These are phyloP conservation scores for Carettochelys insculpta DNA, from an alignment of 2,113 vertebrate genomes.

Conservation along the genomic window DNA sequence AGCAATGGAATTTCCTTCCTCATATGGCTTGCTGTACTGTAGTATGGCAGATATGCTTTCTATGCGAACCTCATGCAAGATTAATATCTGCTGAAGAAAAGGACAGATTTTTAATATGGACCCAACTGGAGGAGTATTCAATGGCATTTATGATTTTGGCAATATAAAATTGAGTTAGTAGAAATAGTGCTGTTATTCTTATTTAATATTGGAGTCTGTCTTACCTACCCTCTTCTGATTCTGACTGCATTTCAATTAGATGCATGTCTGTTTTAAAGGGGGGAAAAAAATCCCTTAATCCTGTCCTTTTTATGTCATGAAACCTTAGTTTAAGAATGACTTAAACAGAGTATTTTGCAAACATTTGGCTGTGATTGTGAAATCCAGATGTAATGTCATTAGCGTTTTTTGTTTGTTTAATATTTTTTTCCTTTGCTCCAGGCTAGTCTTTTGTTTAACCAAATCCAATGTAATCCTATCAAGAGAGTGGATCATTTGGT, in stretches of 20 bases:
- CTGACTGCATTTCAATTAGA: conserved; percentile 29
- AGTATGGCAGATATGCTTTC: background rate
- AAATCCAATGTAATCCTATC: conserved; percentile 70
- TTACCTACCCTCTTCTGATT: background rate
- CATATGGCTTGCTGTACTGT: fast-evolving
- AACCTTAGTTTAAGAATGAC: conserved; percentile 50
- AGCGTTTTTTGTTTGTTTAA: conserved; percentile 23
- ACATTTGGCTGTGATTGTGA: background rate
- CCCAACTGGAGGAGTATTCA: background rate
- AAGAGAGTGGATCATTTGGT: conserved; percentile 68
- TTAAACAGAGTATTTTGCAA: background rate
- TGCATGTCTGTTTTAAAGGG: conserved; percentile 3
- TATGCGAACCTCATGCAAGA: too few relatives aligned
- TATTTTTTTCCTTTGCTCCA: conserved; percentile 49
- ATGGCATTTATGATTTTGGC: background rate
- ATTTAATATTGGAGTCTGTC: conserved; percentile 1
- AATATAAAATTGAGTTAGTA: background rate
- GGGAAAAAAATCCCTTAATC: conserved; percentile 48
- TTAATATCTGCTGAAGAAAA: background rate
- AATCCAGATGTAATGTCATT: conserved; percentile 22
- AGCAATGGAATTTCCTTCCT: background rate
- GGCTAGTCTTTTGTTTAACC: conserved; percentile 60
- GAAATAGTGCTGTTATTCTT: conserved; percentile 6
- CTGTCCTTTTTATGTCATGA: conserved; percentile 44
- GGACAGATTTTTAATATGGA: background rate